A percentile compares a stretch with the other conserved stretches of the same genome.
Conservation (phyloP, 2,113 vertebrate genomes). For the Tichodroma muraria region DNA sequence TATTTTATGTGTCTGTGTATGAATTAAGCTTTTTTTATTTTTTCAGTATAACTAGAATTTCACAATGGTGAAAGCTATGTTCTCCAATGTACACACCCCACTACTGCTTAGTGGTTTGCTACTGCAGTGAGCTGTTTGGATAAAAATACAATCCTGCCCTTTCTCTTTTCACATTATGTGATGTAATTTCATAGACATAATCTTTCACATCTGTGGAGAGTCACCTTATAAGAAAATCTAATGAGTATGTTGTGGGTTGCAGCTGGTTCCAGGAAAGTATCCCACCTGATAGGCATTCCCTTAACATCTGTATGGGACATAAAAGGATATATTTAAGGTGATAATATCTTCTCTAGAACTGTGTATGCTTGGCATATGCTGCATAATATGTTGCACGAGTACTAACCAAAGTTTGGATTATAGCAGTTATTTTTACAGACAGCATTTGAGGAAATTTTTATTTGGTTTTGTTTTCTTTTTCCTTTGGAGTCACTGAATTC, state of each 20-base stretch:
- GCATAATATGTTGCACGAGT: background rate
- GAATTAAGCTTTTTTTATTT: background rate
- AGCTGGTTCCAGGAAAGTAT: background rate
- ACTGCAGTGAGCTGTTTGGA: background rate
- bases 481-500: background rate
- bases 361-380: background rate
- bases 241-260: background rate
- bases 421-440: background rate
- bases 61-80: background rate
- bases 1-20: background rate
- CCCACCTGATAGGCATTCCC: background rate
- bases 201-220: background rate
- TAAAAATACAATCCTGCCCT: background rate
- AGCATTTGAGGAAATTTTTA: background rate
- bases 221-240: background rate
- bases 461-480: background rate
- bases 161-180: background rate
- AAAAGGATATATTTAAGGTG: background rate
- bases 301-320: background rate
- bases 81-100: rapidly evolving
- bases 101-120: background rate
- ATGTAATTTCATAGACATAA: background rate
- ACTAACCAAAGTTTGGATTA: background rate
- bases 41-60: background rate
- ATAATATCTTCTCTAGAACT: background rate